Percentiles rank a stretch among this genome's conserved stretches.
Evolutionary conservation across 1,140 invertebrate species (phyloP).

Genomic region (Bombus pascuorum): DNA sequence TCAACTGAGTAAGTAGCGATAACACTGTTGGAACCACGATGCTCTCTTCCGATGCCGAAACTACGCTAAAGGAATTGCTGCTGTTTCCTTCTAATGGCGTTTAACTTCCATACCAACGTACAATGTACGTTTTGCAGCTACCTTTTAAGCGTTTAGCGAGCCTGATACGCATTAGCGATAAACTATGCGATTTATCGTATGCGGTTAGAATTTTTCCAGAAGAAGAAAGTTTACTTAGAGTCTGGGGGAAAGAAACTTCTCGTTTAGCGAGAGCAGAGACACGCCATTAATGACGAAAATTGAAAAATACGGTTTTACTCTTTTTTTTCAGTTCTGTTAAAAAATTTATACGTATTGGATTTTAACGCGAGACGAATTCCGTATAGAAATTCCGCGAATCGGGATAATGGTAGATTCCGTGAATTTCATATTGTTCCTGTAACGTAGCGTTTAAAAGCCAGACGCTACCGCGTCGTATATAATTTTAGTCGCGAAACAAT

Average conservation of each 20-base stretch:
- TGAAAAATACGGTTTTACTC: neutral
- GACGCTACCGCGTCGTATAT: neutral
- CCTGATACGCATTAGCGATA: neutral
- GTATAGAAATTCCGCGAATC: neutral
- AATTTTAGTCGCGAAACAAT: constrained; percentile 32
- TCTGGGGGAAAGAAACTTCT: constrained; percentile 46
- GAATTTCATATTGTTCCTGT: neutral
- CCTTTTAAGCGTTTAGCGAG: neutral
- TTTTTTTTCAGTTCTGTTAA: neutral
- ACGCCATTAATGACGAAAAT: constrained; percentile 4
- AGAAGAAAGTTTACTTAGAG: neutral
- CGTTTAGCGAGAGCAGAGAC: constrained; percentile 44
- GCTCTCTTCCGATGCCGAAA: neutral
- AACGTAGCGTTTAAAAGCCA: neutral
- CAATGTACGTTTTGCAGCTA: neutral
- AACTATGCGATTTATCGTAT: constrained; percentile 13
- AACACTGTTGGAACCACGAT: neutral
- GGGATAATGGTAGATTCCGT: neutral
- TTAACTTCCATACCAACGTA: neutral
- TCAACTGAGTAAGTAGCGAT: neutral
- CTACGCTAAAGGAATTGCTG: neutral
- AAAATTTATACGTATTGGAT: neutral
- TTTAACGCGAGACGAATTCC: neutral
- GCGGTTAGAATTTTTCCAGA: too few relatives aligned
- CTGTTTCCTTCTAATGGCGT: neutral